Base-by-base conservation (phyloP, 2,888 invertebrate genomes). In the Xanthorhoe spadicearia region DNA sequence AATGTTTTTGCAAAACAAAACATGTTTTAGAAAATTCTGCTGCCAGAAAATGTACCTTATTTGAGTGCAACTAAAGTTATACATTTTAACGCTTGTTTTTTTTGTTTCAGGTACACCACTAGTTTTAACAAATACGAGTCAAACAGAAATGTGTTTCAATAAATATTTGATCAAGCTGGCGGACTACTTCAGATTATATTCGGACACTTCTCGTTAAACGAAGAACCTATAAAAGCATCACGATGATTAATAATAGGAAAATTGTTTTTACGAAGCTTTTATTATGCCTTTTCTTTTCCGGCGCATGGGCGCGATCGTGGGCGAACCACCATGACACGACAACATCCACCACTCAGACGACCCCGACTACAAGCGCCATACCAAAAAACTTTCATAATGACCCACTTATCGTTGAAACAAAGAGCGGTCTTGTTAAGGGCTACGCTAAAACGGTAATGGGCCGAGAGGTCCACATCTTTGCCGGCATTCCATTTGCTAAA, bases 401-500 rank as follows among this genome's bases (percentile, higher is more conserved):
- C 85, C 96, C 97, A 0, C 93, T 97, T 69, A 95, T 97, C 61
- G 97, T 98, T 54, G 96, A 97, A 86, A 98, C 97, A 23, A 96
- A 95, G 74, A 96, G 95, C 78, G 98, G 98, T 0, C 94, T 96
- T 68, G 95, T 98, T 63, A 95, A 97, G 71, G 98, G 98, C 19
- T 95, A 95, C 77, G 95, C 96, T 17, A 96, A 96, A 82, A 96
- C 96, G 70, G 96, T 98, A 75, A 94, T 97, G 88, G 96, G 97
- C 59, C 95, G 97, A 61, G 96, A 98, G 86, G 96, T 98, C 35
- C 97, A 97, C 85, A 96, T 97, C 60, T 98, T 97, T 82, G 96
- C 96, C 59, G 98, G 98, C 3, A 97, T 98, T 71, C 98, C 98
- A 15, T 98, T 97, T 84, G 98, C 98, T 7, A 97, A 97, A 85